A percentile compares a stretch with the other conserved stretches of the same genome.
Conservation (phyloP, 2,888 invertebrate species). For the Eristalis tenax region DNA sequence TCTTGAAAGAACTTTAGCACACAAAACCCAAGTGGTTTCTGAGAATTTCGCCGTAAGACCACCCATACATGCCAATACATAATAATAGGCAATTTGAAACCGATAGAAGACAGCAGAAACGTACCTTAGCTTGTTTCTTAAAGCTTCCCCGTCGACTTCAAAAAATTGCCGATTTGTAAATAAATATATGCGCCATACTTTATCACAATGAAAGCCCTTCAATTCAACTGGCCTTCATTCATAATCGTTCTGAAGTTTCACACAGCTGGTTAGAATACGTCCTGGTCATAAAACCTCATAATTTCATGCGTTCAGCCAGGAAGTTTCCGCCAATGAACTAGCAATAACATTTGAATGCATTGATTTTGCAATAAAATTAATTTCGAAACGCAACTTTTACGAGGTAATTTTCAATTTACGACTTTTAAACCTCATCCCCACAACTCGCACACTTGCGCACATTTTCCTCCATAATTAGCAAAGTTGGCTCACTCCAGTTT, state of each 20-base stretch:
- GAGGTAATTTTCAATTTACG: constrained; percentile 46
- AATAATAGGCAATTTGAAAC: too few relatives aligned
- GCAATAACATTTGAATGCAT: constrained; percentile 20
- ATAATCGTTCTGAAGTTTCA: not conserved
- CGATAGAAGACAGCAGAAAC: too few relatives aligned
- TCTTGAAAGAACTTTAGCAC: too few relatives aligned
- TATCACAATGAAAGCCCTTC: not conserved
- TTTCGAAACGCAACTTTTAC: constrained; percentile 41
- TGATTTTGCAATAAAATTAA: constrained; percentile 41
- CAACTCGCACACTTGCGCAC: not conserved
- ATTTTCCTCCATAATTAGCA: not conserved
- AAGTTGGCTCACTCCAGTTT: not conserved
- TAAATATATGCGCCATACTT: too few relatives aligned
- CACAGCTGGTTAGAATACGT: constrained; percentile 16
- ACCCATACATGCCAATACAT: too few relatives aligned
- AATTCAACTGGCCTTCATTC: not conserved
- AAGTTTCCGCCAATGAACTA: constrained; percentile 25
- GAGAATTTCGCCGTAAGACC: too few relatives aligned
- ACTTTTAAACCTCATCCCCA: constrained; percentile 34
- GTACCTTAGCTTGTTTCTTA: too few relatives aligned
- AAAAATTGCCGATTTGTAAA: too few relatives aligned
- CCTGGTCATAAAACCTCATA: not conserved
- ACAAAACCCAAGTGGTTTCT: too few relatives aligned
- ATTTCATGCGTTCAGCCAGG: not conserved
- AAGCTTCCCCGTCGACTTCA: too few relatives aligned